Percentiles rank a stretch among this genome's conserved stretches.
Conservation (phyloP, 2,888 invertebrate genomes). For the Serripes groenlandicus region DNA sequence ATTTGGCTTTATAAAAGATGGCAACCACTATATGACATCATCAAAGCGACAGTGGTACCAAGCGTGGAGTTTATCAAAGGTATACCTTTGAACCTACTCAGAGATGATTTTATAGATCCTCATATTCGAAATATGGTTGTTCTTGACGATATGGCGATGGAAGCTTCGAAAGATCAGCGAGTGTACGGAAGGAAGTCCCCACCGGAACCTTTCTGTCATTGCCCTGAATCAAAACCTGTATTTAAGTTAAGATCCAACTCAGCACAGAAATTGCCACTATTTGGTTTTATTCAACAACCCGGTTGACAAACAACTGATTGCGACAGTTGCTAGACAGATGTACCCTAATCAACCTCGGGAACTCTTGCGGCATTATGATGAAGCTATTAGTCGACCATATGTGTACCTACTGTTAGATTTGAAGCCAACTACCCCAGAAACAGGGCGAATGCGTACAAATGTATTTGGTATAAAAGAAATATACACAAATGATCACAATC, state of each 20-base stretch:
- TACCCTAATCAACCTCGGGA: not conserved
- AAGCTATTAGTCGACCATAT: not conserved
- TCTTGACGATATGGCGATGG: not conserved
- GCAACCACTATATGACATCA: not conserved
- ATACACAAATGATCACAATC: too few species aligned
- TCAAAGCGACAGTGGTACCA: not conserved
- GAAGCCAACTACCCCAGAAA: not conserved
- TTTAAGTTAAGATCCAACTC: too few species aligned
- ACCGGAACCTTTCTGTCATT: not conserved
- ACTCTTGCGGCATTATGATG: not conserved
- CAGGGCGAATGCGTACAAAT: too few species aligned
- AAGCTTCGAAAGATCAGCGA: not conserved
- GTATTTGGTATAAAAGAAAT: too few species aligned
- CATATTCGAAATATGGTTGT: not conserved
- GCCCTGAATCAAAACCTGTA: not conserved
- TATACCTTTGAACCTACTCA: not conserved
- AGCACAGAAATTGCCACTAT: too few species aligned
- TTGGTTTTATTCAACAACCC: too few species aligned
- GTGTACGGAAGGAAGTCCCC: not conserved
- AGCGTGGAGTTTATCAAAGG: not conserved
- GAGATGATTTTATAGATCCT: not conserved
- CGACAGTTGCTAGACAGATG: not conserved
- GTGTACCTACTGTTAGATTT: not conserved
- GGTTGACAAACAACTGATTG: not conserved
- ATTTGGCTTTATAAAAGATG: not conserved